Base-by-base conservation (phyloP, 2,113 vertebrate species). In the Blennius ocellaris region DNA sequence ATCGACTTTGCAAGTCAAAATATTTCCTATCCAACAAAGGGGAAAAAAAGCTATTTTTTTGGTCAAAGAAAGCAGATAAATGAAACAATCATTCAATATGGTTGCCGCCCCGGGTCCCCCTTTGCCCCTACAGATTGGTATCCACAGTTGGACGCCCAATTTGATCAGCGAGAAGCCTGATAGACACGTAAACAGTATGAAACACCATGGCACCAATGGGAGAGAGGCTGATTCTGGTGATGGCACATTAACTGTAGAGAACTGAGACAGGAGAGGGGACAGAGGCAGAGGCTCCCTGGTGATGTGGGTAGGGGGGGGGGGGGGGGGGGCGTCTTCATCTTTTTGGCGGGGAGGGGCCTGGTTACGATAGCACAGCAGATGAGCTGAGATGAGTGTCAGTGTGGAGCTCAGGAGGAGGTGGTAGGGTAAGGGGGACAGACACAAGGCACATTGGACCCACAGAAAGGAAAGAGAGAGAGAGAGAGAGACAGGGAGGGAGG, bases 311-410 rank as follows among this genome's bases (percentile, higher is more conserved):
- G 21, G 21, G 21, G 21, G 21, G 21, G 21, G 21, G 21, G 21
- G 21, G 21, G 21, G 21, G 21, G 21, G 21, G 21, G 21, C 2
- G 21, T 30, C 21, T 30, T 30, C 21, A 30, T 30, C 21, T 30
- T 30, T 30, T 30, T 30, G 21, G 17, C 30, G 16, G 15, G 39
- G 45, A 6, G 54, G 58, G 55, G 50, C 53, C 77, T 56, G 79
- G 89, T 90, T 88, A 91, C 80, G 76, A 84, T 39, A 81, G 78
- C 69, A 60, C 84, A 87, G 82, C 81, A 68, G 84, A 92, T 92
- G 90, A 87, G 82, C 87, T 82, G 83, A 84, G 69, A 92, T 89
- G 90, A 87, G 81, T 82, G 87, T 90, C 90, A 92, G 88, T 89
- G 81, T 81, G 87, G 82, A 82, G 71, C 65, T 80, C 77, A 68